A percentile compares a stretch with the other conserved stretches of the same genome.
phyloP scores from a whole-genome alignment of 2,888 invertebrate species.

The Eustalomyia histrio region DNA sequence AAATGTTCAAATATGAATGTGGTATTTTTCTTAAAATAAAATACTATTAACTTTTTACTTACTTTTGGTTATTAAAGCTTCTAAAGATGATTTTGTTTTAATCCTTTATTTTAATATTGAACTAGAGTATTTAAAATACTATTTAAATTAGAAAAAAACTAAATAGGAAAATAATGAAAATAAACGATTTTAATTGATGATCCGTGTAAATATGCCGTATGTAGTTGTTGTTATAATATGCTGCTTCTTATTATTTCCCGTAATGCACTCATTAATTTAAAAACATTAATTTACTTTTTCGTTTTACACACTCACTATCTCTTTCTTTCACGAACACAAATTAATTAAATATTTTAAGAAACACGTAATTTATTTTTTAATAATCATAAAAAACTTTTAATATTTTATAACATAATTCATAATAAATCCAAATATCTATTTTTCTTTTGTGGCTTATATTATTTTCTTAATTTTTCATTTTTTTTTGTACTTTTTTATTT shows the following conservation, averaged over 20 bases:
- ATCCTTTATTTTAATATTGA: background rate
- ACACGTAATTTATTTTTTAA: constrained; percentile 32
- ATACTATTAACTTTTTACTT: background rate
- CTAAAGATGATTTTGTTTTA: no score
- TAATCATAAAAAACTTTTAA: background rate
- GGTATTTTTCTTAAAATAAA: no score
- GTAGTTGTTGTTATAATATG: constrained; percentile 21
- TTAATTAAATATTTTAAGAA: constrained; percentile 16
- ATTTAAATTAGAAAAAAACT: constrained; percentile 27
- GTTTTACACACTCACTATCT: constrained; percentile 1
- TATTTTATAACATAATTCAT: background rate
- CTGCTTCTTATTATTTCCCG: constrained; percentile 49
- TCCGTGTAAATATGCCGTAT: constrained; percentile 34
- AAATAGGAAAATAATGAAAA: constrained; percentile 28
- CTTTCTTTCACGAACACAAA: constrained; percentile 10
- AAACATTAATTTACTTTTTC: constrained; percentile 34
- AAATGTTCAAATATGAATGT: background rate
- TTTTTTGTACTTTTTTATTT: constrained; percentile 40
- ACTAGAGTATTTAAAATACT: constrained; percentile 4
- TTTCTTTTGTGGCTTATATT: background rate
- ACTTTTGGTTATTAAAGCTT: constrained; percentile 11
- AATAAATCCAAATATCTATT: background rate
- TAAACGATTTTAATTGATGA: constrained; percentile 33
- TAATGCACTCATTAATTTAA: constrained; percentile 52
- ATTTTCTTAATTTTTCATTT: background rate